Conservation (phyloP, 2,888 invertebrate genomes). For the Netelia inedita region DNA sequence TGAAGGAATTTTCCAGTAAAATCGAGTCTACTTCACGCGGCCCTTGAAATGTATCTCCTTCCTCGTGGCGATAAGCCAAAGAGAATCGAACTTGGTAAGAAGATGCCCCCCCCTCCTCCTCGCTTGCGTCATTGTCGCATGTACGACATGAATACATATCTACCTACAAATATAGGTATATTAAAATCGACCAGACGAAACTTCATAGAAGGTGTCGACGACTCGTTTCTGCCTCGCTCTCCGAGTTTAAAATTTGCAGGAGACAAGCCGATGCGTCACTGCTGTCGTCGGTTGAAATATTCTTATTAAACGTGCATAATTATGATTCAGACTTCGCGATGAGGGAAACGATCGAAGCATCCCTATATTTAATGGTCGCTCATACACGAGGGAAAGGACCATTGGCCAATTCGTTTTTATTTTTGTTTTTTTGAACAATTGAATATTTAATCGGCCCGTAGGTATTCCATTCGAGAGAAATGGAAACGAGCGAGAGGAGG, state of each 20-base stretch:
- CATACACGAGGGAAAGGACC: neutral
- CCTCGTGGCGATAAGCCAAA: constrained; percentile 65
- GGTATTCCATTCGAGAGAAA: neutral
- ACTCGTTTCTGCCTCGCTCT: neutral
- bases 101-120: constrained; percentile 57
- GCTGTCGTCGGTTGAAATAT: no score
- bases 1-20: neutral
- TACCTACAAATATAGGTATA: neutral
- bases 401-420: neutral
- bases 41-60: neutral
- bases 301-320: no score
- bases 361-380: no score
- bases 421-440: neutral
- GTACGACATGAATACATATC: neutral
- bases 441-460: neutral
- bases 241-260: constrained; percentile 15
- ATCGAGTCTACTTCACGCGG: no score
- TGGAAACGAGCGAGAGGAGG: neutral
- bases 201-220: neutral
- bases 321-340: no score
- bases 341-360: no score
- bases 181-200: constrained; percentile 10
- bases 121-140: constrained; percentile 52
- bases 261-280: no score
- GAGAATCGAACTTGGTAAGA: constrained; percentile 48